Percentiles rank a stretch among this genome's conserved stretches.
phyloP scores from a whole-genome alignment of 2,113 vertebrate species.

The Xiphorhynchus elegans region DNA sequence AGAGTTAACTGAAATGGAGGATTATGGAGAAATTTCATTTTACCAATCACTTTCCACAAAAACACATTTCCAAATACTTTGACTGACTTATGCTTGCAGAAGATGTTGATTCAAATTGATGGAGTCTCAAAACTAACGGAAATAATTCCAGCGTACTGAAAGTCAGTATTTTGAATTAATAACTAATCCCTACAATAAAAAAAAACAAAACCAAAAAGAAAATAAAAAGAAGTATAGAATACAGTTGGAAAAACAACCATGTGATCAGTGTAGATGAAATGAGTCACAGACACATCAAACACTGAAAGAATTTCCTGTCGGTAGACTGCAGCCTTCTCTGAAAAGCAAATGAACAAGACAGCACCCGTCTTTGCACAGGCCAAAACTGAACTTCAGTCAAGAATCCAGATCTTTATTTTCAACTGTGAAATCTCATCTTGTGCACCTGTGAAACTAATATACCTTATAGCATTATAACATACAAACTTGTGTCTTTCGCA shows the following conservation, averaged over 20 bases:
- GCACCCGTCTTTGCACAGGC: not conserved
- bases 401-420: not conserved
- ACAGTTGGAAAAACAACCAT: conserved; percentile 68
- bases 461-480: not conserved
- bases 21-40: not conserved
- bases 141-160: not conserved
- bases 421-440: not conserved
- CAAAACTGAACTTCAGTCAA: not conserved
- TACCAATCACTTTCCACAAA: not conserved
- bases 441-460: not conserved
- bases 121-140: not conserved
- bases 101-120: not conserved
- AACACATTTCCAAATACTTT: not conserved
- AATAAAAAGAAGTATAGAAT: not conserved
- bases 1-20: not conserved
- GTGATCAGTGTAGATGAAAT: conserved; percentile 73
- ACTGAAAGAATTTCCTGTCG: conserved; percentile 81
- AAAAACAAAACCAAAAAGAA: not conserved
- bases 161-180: not conserved
- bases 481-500: not conserved
- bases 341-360: conserved; percentile 58
- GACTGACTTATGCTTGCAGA: not conserved
- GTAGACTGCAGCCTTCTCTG: conserved; percentile 55
- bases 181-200: not conserved
- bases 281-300: conserved; percentile 77